A percentile compares a stretch with the other conserved stretches of the same genome.
Evolutionary conservation across 2,888 invertebrate genomes (phyloP).

Genomic region (Hofmannophila pseudospretella): DNA sequence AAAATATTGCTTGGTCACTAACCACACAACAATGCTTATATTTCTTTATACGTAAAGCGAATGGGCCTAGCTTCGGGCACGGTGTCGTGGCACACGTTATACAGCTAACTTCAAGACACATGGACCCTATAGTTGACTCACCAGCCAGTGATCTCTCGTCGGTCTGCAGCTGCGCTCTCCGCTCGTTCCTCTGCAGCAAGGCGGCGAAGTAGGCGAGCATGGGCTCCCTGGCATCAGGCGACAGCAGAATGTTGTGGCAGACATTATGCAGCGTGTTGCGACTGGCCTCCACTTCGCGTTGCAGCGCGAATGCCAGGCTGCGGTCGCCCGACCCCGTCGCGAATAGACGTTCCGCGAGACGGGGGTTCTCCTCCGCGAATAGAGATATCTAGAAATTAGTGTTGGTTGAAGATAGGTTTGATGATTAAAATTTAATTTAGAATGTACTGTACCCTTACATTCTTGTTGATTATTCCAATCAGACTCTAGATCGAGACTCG

Average conservation of each 20-base stretch:
- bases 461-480: too few species aligned
- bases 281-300: constrained; percentile 88
- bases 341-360: constrained; percentile 86
- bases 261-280: constrained; percentile 87
- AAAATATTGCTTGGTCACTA: too few species aligned
- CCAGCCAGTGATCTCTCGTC: constrained; percentile 90
- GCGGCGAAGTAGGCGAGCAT: constrained; percentile 89
- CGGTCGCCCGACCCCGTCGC: constrained; percentile 80
- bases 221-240: constrained; percentile 86
- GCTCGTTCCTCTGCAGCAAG: constrained; percentile 88
- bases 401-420: too few species aligned
- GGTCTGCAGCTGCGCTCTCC: constrained; percentile 92
- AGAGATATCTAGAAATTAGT: constrained; percentile 79
- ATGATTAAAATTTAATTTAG: too few species aligned
- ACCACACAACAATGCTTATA: too few species aligned
- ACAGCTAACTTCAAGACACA: too few species aligned
- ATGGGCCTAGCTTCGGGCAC: too few species aligned
- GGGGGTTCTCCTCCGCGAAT: constrained; percentile 95
- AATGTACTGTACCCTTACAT: too few species aligned
- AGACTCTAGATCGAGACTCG: too few species aligned
- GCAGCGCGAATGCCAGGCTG: constrained; percentile 83
- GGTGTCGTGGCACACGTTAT: too few species aligned
- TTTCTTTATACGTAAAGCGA: too few species aligned
- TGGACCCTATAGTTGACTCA: constrained; percentile 33
- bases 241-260: constrained; percentile 89